Evolutionary conservation across 1,140 invertebrate genomes (phyloP).

Genomic region (Aricia agestis): DNA sequence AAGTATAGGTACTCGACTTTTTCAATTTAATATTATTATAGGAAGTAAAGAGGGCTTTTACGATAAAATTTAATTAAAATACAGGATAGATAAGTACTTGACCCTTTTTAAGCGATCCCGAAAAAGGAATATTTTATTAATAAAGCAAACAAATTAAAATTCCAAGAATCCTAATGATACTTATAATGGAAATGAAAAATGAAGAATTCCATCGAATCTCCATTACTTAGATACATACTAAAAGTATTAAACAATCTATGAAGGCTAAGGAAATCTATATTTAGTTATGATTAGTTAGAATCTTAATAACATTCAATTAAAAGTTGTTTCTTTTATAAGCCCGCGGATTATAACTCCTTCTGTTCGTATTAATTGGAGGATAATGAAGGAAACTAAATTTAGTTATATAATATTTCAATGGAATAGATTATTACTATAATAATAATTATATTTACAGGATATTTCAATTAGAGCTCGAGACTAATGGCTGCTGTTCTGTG

Average conservation of each 20-base stretch:
- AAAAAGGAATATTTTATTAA: not conserved
- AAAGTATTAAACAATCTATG: no score
- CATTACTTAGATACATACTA: no score
- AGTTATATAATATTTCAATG: no score
- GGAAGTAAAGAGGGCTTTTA: not conserved
- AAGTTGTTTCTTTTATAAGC: no score
- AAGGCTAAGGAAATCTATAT: no score
- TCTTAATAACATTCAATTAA: no score
- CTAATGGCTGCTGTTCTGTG: not conserved
- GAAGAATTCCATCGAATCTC: no score
- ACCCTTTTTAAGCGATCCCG: not conserved
- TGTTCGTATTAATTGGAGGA: no score
- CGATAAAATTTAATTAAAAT: not conserved
- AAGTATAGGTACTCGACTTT: not conserved
- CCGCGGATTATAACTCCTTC: no score
- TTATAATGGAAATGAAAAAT: not conserved
- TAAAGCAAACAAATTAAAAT: constrained; percentile 1
- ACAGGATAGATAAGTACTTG: not conserved
- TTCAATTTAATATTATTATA: not conserved
- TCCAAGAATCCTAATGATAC: not conserved
- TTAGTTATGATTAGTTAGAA: no score
- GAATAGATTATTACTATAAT: not conserved
- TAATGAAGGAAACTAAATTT: no score
- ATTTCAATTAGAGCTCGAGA: not conserved
- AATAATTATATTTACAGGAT: not conserved